Evolutionary conservation across 2,888 invertebrate species (phyloP).

Genomic region (Cephus rjabovi): DNA sequence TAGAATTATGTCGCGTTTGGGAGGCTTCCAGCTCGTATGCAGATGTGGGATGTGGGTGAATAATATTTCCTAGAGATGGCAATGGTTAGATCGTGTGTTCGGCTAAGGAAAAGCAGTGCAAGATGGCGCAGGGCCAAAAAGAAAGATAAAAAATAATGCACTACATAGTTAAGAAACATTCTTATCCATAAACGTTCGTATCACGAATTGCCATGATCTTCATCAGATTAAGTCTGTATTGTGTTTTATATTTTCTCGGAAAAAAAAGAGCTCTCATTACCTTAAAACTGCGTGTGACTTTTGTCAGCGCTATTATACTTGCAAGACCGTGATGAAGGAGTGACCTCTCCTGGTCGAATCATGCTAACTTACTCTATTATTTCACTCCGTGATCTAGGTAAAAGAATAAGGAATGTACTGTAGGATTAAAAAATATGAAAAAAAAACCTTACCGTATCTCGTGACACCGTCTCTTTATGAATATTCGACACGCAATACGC

Average conservation of each 20-base stretch:
- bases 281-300: background rate
- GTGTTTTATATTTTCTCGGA: background rate
- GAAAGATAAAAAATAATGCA: background rate
- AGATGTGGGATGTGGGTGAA: slow-evolving; percentile 19
- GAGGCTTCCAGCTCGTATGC: slow-evolving; percentile 26
- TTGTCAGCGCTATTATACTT: background rate
- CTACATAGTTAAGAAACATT: background rate
- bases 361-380: background rate
- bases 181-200: no score
- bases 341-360: background rate
- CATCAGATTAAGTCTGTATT: background rate
- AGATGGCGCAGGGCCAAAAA: background rate
- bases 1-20: slow-evolving; percentile 33
- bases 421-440: background rate
- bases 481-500: background rate
- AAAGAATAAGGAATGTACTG: background rate
- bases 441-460: background rate
- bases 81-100: background rate
- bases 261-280: background rate
- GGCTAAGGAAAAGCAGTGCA: background rate
- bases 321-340: background rate
- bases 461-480: background rate
- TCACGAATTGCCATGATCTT: no score
- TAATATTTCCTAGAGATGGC: background rate
- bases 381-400: background rate